Evolutionary conservation across 2,113 vertebrate species (phyloP), one percentile per base, ranked within the genome.

Genomic region (Miniopterus natalensis): DNA sequence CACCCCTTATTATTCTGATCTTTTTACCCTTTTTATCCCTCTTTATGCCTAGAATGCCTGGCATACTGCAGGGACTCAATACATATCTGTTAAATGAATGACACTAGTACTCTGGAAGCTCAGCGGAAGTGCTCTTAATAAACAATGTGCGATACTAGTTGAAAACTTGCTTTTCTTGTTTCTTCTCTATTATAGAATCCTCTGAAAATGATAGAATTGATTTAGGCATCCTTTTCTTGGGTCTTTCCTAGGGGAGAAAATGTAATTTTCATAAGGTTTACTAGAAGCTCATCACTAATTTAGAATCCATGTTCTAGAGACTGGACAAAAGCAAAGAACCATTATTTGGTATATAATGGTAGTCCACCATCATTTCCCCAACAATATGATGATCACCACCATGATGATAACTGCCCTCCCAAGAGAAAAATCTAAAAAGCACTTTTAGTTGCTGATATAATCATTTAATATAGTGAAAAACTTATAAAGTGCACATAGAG

Each of bases 401-500:
- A 57, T 51, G 25, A 78, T 23, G 45, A 75, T 49, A 90, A 5
- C 3, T 57, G 1, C 7, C 12, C 21, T 20, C 2, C 42, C 53
- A 23, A 59, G 27, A 15, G 53, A 51, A 71, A 70, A 79, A 79
- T 45, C 70, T 86, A 96, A 86, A 92, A 90, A 23, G 51, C 9
- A 53, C 47, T 92, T 96, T 49, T 74, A 42, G 65, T 91, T 88
- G 36, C 29, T 95, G 6, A 94, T n/a, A 81, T 57, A 59, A 61
- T 66, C 31, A 96, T 55, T 94, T 78, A 94, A 81, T 27, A 84
- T 29, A 79, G 87, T 66, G 27, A 95, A 95, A 85, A 81, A 18
- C 49, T 21, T 68, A 8, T 73, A 90, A 83, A 66, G 45, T 40
- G 51, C 42, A 73, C 1, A 84, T 4, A 81, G 7, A 63, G 49